Conservation (phyloP, 2,888 invertebrate species). For the Caenorhabditis sp. region DNA sequence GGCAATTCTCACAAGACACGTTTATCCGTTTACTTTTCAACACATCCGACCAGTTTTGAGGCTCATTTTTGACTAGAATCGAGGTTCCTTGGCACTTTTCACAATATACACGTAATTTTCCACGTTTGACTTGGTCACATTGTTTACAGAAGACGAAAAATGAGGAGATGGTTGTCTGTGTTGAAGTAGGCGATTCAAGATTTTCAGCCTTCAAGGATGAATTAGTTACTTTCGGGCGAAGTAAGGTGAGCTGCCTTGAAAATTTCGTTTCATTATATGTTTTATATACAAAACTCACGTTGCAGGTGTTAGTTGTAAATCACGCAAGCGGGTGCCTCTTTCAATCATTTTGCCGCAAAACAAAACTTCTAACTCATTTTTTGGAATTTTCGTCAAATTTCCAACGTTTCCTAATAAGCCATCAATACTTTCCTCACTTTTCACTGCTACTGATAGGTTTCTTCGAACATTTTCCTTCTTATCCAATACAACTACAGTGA, state of each 20-base stretch:
- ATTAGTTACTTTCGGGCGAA: conserved; percentile 6
- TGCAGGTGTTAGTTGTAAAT: conserved; percentile 45
- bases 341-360: conserved; percentile 46
- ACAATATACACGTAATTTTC: conserved; percentile 59
- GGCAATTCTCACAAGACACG: conserved; percentile 47
- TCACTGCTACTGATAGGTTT: conserved; percentile 21
- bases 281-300: conserved; percentile 30
- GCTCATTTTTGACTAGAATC: conserved; percentile 50
- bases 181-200: not conserved
- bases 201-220: conserved; percentile 1
- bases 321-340: conserved; percentile 23
- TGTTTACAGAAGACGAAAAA: conserved; percentile 54
- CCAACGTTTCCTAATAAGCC: conserved; percentile 23
- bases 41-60: conserved; percentile 54
- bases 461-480: conserved; percentile 21
- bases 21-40: conserved; percentile 47
- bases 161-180: not conserved
- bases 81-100: conserved; percentile 43
- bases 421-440: conserved; percentile 17
- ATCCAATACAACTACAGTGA: conserved; percentile 27
- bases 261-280: not conserved
- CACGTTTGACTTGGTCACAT: conserved; percentile 45
- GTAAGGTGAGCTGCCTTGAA: conserved; percentile 24
- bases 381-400: conserved; percentile 24
- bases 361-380: conserved; percentile 40